Percentiles rank a stretch among this genome's conserved stretches.
Evolutionary conservation across 2,113 vertebrate genomes (phyloP).

Genomic region (Tachycineta bicolor): DNA sequence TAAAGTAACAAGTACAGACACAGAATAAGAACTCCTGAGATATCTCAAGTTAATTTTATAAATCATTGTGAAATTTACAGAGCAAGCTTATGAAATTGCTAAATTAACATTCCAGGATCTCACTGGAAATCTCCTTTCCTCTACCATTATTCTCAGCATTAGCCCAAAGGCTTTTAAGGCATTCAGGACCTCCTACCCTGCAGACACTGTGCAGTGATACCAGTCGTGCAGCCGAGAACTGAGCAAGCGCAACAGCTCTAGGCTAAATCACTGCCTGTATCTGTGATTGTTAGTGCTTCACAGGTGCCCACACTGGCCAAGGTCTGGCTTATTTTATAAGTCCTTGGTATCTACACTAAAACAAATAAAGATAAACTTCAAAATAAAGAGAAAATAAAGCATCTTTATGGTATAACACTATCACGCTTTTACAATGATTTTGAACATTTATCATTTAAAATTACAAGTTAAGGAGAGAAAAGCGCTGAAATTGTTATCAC

Average conservation of each 20-base stretch:
- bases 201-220: neutral
- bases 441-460: neutral
- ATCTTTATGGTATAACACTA: neutral
- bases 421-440: neutral
- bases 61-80: neutral
- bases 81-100: neutral
- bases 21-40: neutral
- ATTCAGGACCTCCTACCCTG: neutral
- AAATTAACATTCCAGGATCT: neutral
- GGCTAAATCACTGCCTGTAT: neutral
- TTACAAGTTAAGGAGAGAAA: neutral
- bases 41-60: neutral
- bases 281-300: neutral
- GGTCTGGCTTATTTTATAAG: neutral
- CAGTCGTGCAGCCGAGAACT: rapidly evolving
- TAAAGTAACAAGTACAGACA: neutral
- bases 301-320: neutral
- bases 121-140: neutral
- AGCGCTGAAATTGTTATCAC: neutral
- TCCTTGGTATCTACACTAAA: neutral
- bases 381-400: neutral
- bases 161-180: neutral
- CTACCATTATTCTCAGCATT: neutral
- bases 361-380: neutral
- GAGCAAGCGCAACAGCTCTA: neutral